Conservation (phyloP, 1,140 invertebrate genomes). For the Amphibalanus amphitrite region DNA sequence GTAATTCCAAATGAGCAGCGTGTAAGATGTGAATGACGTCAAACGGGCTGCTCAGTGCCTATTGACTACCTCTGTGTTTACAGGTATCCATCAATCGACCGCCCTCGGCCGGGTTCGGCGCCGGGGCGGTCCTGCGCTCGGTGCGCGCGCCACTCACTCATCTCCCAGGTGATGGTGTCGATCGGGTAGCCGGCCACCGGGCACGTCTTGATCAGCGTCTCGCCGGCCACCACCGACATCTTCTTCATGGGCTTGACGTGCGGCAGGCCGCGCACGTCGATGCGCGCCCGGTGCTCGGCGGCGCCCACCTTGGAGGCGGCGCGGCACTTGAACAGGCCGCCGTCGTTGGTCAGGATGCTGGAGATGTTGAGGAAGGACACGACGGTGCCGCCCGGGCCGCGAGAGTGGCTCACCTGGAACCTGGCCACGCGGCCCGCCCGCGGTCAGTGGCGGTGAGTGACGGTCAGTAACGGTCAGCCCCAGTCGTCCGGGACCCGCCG, state of each 20-base stretch:
- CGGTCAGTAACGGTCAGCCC: no score
- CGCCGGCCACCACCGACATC: conserved; percentile 30
- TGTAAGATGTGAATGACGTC: no score
- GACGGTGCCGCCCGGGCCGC: conserved; percentile 76
- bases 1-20: no score
- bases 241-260: conserved; percentile 27
- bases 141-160: conserved; percentile 23
- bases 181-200: conserved; percentile 32
- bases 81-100: no score
- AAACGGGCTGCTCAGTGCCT: no score
- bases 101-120: no score
- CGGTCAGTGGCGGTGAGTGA: background rate
- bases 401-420: conserved; percentile 64
- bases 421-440: conserved; percentile 26
- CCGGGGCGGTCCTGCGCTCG: no score
- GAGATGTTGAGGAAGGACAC: conserved; percentile 89
- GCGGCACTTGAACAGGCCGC: conserved; percentile 73
- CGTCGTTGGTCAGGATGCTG: conserved; percentile 69
- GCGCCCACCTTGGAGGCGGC: conserved; percentile 61
- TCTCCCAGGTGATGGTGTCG: conserved; percentile 29
- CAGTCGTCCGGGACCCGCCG: no score
- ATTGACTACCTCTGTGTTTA: no score
- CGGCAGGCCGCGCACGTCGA: conserved; percentile 56
- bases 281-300: conserved; percentile 56
- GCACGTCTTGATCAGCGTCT: conserved; percentile 26